Evolutionary conservation across 2,888 invertebrate species (phyloP).

Genomic region (Mystacides longicornis): DNA sequence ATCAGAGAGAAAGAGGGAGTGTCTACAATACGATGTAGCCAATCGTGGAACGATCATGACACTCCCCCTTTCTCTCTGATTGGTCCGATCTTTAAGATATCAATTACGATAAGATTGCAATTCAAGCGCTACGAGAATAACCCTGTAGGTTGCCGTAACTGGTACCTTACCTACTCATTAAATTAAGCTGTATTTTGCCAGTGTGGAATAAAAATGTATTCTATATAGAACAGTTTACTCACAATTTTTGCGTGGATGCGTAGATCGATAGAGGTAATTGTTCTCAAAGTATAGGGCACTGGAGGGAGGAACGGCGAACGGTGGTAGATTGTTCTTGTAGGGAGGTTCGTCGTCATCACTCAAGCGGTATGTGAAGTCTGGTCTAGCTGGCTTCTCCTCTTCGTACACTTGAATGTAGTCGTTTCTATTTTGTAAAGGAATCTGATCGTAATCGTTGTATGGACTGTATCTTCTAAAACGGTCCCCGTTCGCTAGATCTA

Average conservation of each 20-base stretch:
- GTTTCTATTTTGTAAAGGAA: too few relatives aligned
- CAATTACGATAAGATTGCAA: too few relatives aligned
- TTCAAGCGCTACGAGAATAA: too few relatives aligned
- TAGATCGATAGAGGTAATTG: slow-evolving; percentile 11
- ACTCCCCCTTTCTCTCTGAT: too few relatives aligned
- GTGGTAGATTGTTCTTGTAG: slow-evolving; percentile 6
- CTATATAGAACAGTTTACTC: neutral
- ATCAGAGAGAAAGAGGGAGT: too few relatives aligned
- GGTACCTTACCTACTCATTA: too few relatives aligned
- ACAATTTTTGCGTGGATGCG: neutral
- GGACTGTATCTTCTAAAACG: neutral
- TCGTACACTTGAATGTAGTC: neutral
- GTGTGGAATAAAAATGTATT: neutral
- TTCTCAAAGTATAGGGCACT: neutral
- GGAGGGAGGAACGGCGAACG: slow-evolving; percentile 19
- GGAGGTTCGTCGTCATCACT: neutral
- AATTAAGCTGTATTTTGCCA: neutral
- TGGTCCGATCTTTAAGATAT: too few relatives aligned
- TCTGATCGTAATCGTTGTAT: neutral
- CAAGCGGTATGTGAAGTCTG: slow-evolving; percentile 13
- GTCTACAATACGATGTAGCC: too few relatives aligned
- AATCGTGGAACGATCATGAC: too few relatives aligned
- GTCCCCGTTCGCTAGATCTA: too few relatives aligned
- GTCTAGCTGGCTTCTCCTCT: neutral
- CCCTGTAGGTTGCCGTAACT: too few relatives aligned